Conservation (phyloP, 2,113 vertebrate species). For the Ciconia boyciana region DNA sequence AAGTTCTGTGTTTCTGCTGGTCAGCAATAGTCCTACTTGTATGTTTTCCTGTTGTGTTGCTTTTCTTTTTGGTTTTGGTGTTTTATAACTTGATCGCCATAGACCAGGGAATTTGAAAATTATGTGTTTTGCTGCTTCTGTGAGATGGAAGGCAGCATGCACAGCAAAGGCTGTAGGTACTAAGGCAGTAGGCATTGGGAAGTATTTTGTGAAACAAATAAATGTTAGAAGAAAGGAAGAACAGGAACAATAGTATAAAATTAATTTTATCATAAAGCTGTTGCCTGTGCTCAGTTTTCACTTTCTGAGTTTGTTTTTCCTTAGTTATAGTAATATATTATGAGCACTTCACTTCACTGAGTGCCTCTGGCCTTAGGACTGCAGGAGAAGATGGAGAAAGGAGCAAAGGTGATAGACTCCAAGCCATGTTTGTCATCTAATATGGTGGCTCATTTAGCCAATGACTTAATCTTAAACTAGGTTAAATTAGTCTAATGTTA, state of each 20-base stretch:
- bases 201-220: background rate
- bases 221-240: background rate
- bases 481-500: background rate
- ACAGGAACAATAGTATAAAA: background rate
- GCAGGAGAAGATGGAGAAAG: background rate
- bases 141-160: background rate
- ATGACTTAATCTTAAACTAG: background rate
- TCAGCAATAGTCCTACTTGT: background rate
- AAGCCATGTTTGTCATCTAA: background rate
- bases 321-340: background rate
- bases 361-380: background rate
- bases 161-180: accelerated
- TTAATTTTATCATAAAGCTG: background rate
- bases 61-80: background rate
- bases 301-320: background rate
- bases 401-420: background rate
- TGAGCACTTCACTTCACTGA: background rate
- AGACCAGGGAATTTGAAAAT: background rate
- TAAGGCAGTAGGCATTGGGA: background rate
- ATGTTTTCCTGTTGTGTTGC: background rate
- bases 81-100: background rate
- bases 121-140: background rate
- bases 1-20: background rate
- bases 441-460: background rate
- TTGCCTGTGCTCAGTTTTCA: background rate